Percentiles rank a stretch among this genome's conserved stretches.
phyloP scores from a whole-genome alignment of 2,888 invertebrate species.

The Desoria tigrina region DNA sequence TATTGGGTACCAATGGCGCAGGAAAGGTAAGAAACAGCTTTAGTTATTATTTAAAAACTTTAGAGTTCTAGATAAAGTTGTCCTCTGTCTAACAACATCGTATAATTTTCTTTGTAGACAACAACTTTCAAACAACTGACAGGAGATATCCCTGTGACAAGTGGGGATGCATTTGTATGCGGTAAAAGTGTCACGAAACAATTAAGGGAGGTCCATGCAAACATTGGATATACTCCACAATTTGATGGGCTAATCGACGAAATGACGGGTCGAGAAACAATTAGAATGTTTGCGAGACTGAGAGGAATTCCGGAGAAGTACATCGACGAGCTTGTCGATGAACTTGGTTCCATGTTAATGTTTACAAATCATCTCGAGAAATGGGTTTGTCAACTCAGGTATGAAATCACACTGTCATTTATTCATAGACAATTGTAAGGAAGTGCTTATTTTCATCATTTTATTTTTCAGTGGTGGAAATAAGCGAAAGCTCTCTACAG shows the following conservation, averaged over 20 bases:
- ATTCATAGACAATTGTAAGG: constrained; percentile 7
- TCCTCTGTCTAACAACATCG: no score
- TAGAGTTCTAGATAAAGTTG: no score
- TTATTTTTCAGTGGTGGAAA: background rate
- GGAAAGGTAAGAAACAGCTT: constrained; percentile 70
- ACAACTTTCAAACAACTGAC: constrained; percentile 71
- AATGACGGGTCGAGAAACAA: constrained; percentile 2
- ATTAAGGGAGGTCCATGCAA: constrained; percentile 53
- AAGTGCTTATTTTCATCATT: background rate
- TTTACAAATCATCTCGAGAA: constrained; percentile 67
- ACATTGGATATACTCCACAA: constrained; percentile 72
- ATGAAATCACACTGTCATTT: constrained; percentile 28
- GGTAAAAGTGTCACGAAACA: constrained; percentile 58
- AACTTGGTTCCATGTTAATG: constrained; percentile 64
- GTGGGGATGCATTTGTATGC: constrained; percentile 70
- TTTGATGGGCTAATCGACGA: constrained; percentile 56
- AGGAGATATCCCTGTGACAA: constrained; percentile 72
- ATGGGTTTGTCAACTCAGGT: constrained; percentile 59
- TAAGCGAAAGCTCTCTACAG: constrained; percentile 63
- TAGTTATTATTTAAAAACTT: no score
- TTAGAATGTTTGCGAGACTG: constrained; percentile 63
- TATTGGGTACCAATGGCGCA: constrained; percentile 81
- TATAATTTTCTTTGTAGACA: constrained; percentile 2
- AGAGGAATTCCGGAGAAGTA: constrained; percentile 62
- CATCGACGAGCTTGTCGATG: constrained; percentile 57